A percentile compares a stretch with the other conserved stretches of the same genome.
phyloP scores from a whole-genome alignment of 2,888 invertebrate genomes.

The Idaea straminata region DNA sequence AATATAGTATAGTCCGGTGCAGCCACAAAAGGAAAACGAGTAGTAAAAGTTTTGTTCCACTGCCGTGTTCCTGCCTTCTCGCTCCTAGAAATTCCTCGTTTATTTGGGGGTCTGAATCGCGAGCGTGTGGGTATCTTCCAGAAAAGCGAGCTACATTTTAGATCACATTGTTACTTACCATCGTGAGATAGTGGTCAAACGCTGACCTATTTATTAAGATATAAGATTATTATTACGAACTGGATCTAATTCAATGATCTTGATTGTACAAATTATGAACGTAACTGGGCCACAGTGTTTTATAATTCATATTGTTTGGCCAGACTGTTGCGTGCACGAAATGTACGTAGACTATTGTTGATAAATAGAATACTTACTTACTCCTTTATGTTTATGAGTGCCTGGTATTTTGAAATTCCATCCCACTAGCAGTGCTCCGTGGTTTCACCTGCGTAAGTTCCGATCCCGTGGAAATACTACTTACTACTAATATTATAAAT shows the following conservation, averaged over 20 bases:
- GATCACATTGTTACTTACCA: too few relatives aligned
- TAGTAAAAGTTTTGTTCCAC: too few relatives aligned
- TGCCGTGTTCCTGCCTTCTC: too few relatives aligned
- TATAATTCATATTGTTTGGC: background rate
- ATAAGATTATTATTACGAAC: background rate
- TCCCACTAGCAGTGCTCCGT: background rate
- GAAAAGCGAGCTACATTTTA: too few relatives aligned
- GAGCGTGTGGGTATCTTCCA: too few relatives aligned
- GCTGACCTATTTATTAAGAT: too few relatives aligned
- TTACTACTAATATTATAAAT: too few relatives aligned
- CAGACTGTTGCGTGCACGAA: background rate
- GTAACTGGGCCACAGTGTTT: background rate
- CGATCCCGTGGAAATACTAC: slow-evolving; percentile 12
- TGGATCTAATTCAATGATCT: background rate
- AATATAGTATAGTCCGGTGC: too few relatives aligned
- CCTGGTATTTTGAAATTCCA: background rate
- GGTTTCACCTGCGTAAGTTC: background rate
- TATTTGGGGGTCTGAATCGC: too few relatives aligned
- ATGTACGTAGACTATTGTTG: background rate
- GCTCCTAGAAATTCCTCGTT: too few relatives aligned
- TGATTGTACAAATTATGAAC: background rate
- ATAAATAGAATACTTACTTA: background rate
- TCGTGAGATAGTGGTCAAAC: too few relatives aligned
- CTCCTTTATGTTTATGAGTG: background rate
- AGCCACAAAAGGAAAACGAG: too few relatives aligned